Conservation (phyloP, 2,888 invertebrate genomes). For the Ophioninae sp. region DNA sequence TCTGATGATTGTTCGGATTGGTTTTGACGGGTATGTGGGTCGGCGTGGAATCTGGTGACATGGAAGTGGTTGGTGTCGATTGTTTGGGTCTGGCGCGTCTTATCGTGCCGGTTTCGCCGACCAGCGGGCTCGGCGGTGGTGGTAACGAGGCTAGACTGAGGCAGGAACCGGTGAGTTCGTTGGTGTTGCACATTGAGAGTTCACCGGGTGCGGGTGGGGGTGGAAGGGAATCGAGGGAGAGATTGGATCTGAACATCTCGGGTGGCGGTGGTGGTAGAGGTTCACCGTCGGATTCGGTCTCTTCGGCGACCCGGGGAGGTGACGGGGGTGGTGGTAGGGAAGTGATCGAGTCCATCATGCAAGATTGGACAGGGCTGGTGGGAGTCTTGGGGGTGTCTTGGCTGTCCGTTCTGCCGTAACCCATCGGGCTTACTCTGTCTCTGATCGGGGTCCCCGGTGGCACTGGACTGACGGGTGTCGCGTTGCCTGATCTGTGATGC, state of each 20-base stretch:
- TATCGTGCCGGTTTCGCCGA: constrained; percentile 81
- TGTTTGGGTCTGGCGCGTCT: constrained; percentile 80
- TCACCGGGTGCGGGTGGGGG: constrained; percentile 88
- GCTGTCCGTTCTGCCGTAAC: constrained; percentile 74
- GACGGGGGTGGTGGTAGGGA: constrained; percentile 82
- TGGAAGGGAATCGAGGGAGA: constrained; percentile 90
- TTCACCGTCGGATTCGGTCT: constrained; percentile 82
- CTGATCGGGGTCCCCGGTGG: constrained; percentile 82
- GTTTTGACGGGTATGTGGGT: constrained; percentile 79
- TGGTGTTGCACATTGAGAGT: constrained; percentile 82
- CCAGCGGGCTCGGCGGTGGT: constrained; percentile 86
- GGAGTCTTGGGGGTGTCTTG: constrained; percentile 76
- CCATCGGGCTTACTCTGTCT: constrained; percentile 81
- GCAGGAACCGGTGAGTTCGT: constrained; percentile 87
- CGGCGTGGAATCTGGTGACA: constrained; percentile 81
- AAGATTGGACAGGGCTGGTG: constrained; percentile 77
- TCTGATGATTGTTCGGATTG: constrained; percentile 64
- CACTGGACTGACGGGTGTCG: constrained; percentile 81
- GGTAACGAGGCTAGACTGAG: constrained; percentile 87
- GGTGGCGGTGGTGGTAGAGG: constrained; percentile 89
- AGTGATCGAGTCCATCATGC: constrained; percentile 83
- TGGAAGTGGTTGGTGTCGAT: constrained; percentile 80
- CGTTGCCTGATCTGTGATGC: constrained; percentile 81
- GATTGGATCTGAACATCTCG: constrained; percentile 89
- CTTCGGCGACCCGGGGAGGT: constrained; percentile 81